Evolutionary conservation across 2,888 invertebrate species (phyloP), one percentile per base, ranked within the genome.

Genomic region (Venustoraphidia nigricollis): DNA sequence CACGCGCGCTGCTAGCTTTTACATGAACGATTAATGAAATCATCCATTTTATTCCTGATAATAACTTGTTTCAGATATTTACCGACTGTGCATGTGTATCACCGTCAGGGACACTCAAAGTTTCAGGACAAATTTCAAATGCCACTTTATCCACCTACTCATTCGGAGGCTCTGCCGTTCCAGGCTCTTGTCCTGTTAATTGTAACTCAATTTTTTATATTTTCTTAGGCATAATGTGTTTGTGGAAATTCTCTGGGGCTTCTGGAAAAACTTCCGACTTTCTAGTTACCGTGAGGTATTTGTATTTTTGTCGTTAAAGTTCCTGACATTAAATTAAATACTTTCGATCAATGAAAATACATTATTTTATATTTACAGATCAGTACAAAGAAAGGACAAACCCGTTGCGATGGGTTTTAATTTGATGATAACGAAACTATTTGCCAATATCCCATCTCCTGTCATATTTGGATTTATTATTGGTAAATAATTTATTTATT

Each of bases 391-490:
- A 56, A 77, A 78, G 59, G 83, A 83, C 59, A 83, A 83, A 61
- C 73, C 82, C 0, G 77, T 80, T 0, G 79, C 83, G 2, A 79
- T 83, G 73, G 83, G 82, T 35, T 75, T 83, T 50, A 75, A 78
- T 34, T 67, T 82, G 53, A 79, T 77, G 61, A 68, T 82, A 55
- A 75, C 81, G 71, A 81, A 81, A 52, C 66, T 83, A 48, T 76
- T 81, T 55, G 80, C 82, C 9, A 81, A 83, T 57, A 79, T 85
- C 55, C 86, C 86, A 1, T 81, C 82, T 42, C 86, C 86, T 0
- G 81, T 87, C 53, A 68, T 85, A 49, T 83, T 83, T 57, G 86
- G 86, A 47, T 78, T 76, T 57, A 74, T 86, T 48, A 72, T 85
- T 56, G 79, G 78, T 77, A 63, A 64, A 59, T 27, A 5, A 27